These are phyloP conservation scores for Dendropsophus ebraccatus DNA, from an alignment of 2,113 vertebrate genomes.

Conservation along the genomic window DNA sequence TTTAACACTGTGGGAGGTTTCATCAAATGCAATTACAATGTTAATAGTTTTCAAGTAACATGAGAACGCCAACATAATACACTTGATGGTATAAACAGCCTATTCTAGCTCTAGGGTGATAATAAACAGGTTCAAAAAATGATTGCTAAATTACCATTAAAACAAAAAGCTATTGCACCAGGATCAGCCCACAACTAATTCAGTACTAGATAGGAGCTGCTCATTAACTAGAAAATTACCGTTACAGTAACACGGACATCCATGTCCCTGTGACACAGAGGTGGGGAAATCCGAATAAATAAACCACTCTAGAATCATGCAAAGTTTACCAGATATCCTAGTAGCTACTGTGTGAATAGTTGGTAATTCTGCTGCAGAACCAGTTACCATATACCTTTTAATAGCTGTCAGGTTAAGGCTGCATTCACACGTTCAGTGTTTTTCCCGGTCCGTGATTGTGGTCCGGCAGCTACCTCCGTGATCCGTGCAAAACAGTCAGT, in stretches of 20 bases:
- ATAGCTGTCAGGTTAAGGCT: too few species aligned
- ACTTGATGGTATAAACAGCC: slow-evolving; percentile 22
- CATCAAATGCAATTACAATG: slow-evolving; percentile 43
- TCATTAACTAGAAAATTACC: neutral
- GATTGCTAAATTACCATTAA: slow-evolving; percentile 1
- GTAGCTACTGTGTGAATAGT: too few species aligned
- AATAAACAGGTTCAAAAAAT: neutral
- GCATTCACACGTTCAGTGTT: too few species aligned
- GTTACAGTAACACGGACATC: neutral
- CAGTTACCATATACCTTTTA: too few species aligned
- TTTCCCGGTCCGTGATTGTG: too few species aligned
- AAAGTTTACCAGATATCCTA: too few species aligned
- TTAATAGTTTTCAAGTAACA: slow-evolving; percentile 46
- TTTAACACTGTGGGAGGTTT: slow-evolving; percentile 47
- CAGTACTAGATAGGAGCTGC: neutral
- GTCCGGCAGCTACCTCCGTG: too few species aligned
- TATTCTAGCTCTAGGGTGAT: slow-evolving; percentile 2
- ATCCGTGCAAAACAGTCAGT: too few species aligned
- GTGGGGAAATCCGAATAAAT: neutral
- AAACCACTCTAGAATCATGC: too few species aligned
- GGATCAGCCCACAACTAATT: neutral
- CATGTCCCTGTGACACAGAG: neutral
- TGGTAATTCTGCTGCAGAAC: too few species aligned
- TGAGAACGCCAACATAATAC: neutral
- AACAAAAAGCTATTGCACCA: neutral